Base-by-base conservation (phyloP, 2,888 invertebrate species). In the Nebria salina region DNA sequence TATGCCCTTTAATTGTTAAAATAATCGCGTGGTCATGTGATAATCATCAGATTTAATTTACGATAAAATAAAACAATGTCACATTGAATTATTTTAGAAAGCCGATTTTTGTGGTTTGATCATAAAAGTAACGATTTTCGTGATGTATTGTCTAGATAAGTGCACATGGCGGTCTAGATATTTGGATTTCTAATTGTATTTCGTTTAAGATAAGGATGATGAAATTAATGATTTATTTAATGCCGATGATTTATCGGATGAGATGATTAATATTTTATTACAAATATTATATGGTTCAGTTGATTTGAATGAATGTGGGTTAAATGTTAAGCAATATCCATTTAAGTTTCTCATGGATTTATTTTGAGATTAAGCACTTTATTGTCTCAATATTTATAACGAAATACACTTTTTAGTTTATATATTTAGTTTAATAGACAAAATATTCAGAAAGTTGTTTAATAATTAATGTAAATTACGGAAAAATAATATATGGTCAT, bases 31-130 rank as follows among this genome's bases (percentile, higher is more conserved):
- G 54, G 54, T 54, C 54, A 54, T 11, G 3, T 54, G 54, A 54
- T 54, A 54, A 54, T 54, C 54, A 54, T 54, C 54, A 54, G 54
- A 54, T 54, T 54, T 54, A 54, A 54, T 54, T 54, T 54, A 54
- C 8, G 54, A 54, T 54, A 54, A 54, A 54, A 54, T 54, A 54
- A 54, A 54, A 54, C 54, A 54, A 54, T 54, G 54, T 54, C 54
- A 13, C 54, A 54, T 54, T 54, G 54, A 1, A 54, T 54, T 11
- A 54, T 54, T 54, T 54, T 54, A 54, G 54, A 54, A 54, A 54
- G 54, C 8, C 54, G 1, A 54, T 54, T 54, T 54, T 54, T 54
- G 54, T 4, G 8, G 8, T 54, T 54, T 54, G 6, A 54, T 4
- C 54, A 54, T 54, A 54, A 54, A 54, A 54, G 54, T 13, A 54